Evolutionary conservation across 2,797 vertebrate genomes (phyloP), one percentile per base, ranked within the genome.

Genomic region (Fratercula arctica): DNA sequence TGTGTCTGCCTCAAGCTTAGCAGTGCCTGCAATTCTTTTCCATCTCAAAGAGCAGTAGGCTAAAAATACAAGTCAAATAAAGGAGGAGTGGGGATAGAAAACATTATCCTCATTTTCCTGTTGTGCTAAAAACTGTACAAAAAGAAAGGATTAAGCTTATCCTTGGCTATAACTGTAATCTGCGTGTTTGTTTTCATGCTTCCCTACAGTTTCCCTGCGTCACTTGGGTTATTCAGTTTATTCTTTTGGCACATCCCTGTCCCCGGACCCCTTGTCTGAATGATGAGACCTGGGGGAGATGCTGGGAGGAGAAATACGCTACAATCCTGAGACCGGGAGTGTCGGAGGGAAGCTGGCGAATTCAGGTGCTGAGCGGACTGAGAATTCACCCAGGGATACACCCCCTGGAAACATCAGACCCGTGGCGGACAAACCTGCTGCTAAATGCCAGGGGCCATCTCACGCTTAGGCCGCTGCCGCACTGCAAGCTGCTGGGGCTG

Each of bases 111-210:
- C 31, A 9, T 64, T 91, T 88, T 66, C 46, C 79, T 84, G 25
- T 92, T 86, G 73, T 35, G 69, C 73, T 91, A 54, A 90, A 84
- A 69, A 73, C 39, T 80, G 39, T 85, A 53, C 48, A 78, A 63
- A 95, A 93, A 76, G 63, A 48, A 88, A 88, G 91, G 88, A 94
- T 95, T 88, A 87, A 53, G 54, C 7, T 94, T 92, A 76, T 87
- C 92, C 86, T 33, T 90, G 86, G 51, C 80, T 87, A n/a, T 89
- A 91, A 79, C 74, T 0, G 2, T 79, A 96, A 96, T 85, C 86
- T 86, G 43, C 4, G 2, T 93, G 77, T 95, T 95, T 4, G 0
- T 84, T 87, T 91, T 84, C 43, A 37, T 4, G 6, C 63, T 87
- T 67, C 28, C 60, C 48, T 70, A 41, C 51, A 74, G 78, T 74